Conservation (phyloP, 2,797 vertebrate genomes). For the Gymnoscopelus braueri region DNA sequence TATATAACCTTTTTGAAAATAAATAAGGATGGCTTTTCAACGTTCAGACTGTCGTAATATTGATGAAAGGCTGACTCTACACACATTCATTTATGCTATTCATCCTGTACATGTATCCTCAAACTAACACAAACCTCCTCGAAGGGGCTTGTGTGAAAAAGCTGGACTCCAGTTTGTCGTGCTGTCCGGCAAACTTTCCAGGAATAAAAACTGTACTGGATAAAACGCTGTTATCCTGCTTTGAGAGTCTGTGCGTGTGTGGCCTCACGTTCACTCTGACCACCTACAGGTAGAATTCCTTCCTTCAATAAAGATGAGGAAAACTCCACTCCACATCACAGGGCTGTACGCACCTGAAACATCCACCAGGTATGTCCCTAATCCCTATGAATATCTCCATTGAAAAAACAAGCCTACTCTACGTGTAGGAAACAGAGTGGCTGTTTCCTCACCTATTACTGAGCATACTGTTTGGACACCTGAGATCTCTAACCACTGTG, state of each 20-base stretch:
- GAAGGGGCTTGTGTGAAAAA: background rate
- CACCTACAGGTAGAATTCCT: slow-evolving; percentile 29
- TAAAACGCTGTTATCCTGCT: slow-evolving; percentile 1
- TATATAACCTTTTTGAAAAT: slow-evolving; percentile 66
- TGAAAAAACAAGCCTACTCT: slow-evolving; percentile 2
- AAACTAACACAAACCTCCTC: slow-evolving; percentile 50
- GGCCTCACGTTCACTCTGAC: slow-evolving; percentile 39
- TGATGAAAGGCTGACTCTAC: slow-evolving; percentile 69
- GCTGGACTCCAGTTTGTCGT: slow-evolving; percentile 27
- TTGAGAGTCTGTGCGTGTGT: slow-evolving; percentile 36
- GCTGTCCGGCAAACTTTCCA: slow-evolving; percentile 11
- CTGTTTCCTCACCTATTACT: slow-evolving; percentile 30
- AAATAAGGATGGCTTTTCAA: slow-evolving; percentile 67
- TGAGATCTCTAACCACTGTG: slow-evolving; percentile 48
- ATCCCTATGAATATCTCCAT: slow-evolving; percentile 26
- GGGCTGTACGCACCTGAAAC: slow-evolving; percentile 38
- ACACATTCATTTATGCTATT: slow-evolving; percentile 33
- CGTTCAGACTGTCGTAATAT: slow-evolving; percentile 49
- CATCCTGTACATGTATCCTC: slow-evolving; percentile 37
- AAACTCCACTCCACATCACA: slow-evolving; percentile 33
- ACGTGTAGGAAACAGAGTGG: slow-evolving; percentile 27
- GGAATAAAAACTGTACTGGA: background rate
- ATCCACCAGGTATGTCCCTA: slow-evolving; percentile 27
- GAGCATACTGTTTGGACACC: slow-evolving; percentile 46
- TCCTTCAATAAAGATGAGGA: slow-evolving; percentile 49